Base-by-base conservation (phyloP, 1,140 invertebrate genomes). In the Drosophila nasuta region DNA sequence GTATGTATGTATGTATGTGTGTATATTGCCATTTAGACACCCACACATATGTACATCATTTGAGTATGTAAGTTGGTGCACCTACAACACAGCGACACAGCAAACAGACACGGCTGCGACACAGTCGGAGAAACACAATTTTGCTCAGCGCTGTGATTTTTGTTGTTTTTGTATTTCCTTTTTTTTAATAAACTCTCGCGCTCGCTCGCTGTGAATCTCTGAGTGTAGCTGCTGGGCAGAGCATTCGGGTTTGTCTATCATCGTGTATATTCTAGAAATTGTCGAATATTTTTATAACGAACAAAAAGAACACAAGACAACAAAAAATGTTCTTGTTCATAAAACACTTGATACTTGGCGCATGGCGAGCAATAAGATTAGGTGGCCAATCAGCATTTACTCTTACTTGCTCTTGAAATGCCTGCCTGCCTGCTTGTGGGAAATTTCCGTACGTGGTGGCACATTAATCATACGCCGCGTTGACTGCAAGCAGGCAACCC, bases 191-290 rank as follows among this genome's bases (percentile, higher is more conserved):
- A 62, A 30, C 46, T 41, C 54, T 13, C 35, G 35, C 35, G 20
- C 35, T 35, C 65, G 25, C 52, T 62, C 51, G 56, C 57, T 28
- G 10, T 5, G 10, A 5, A 56, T 48, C 25, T 54, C 1, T 52
- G 13, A 17, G 7, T n/a, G 6, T n/a, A 33, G 58, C 20, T 58
- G 41, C 6, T 48, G 8, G 20, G 41, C 49, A 60, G 30, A 63
- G 49, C 74, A 72, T 72, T 72, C 72, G 74, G 30, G 56, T 76
- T 72, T 76, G 68, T 66, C 68, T 71, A 65, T 76, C 68, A 73
- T 75, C 45, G 57, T 2, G 74, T 41, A 48, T 80, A 57, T 88
- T 88, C 83, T 88, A 88, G 85, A 88, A 87, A 89, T 83, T 79
- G 72, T 82, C 28, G 72, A 82, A 83, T 71, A 75, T 85, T 72